Evolutionary conservation across 2,888 invertebrate genomes (phyloP).

Genomic region (Kuschelorhynchus macadamiae): DNA sequence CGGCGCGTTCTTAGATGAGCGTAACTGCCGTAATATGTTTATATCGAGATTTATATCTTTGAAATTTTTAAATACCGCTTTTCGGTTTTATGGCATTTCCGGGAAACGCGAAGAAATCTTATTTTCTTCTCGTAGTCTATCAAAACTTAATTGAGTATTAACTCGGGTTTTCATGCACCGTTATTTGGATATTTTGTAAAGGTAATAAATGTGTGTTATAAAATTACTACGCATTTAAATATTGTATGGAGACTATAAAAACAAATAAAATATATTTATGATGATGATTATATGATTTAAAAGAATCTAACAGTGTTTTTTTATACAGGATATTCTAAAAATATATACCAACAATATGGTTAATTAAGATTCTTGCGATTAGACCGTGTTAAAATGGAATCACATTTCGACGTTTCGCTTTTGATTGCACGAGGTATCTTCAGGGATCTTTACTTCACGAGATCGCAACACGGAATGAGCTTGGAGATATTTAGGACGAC

Average conservation of each 20-base stretch:
- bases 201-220: not conserved
- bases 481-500: too few species aligned
- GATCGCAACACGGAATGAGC: too few species aligned
- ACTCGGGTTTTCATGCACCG: not conserved
- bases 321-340: too few species aligned
- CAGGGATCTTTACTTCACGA: too few species aligned
- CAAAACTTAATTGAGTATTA: not conserved
- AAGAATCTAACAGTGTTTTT: too few species aligned
- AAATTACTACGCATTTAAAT: not conserved
- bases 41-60: constrained; percentile 24
- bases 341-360: too few species aligned
- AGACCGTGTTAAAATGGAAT: too few species aligned
- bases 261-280: too few species aligned
- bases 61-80: constrained; percentile 28
- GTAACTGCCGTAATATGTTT: constrained; percentile 8
- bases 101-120: not conserved
- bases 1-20: constrained; percentile 7
- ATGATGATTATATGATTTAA: too few species aligned
- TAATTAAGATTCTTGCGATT: too few species aligned
- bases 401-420: too few species aligned
- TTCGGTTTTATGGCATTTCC: constrained; percentile 29
- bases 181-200: not conserved
- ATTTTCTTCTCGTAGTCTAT: not conserved
- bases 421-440: too few species aligned
- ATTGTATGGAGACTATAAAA: not conserved